Evolutionary conservation across 2,797 vertebrate species (phyloP).

Genomic region (Ataeniobius toweri): DNA sequence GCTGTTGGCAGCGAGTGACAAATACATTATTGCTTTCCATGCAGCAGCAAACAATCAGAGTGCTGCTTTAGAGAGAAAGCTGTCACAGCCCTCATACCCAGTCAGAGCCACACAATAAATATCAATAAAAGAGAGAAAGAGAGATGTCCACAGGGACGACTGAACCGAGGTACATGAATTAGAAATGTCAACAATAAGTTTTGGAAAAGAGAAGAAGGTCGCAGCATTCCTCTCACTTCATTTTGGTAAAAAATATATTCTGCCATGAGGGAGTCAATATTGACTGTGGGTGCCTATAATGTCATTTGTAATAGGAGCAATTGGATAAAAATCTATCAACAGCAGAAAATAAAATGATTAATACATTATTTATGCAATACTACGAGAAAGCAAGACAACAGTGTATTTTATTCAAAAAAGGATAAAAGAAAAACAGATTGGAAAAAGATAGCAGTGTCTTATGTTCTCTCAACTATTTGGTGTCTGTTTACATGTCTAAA

Average conservation of each 20-base stretch:
- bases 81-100: conserved; percentile 63
- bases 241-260: conserved; percentile 53
- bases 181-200: conserved; percentile 71
- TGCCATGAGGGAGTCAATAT: conserved; percentile 45
- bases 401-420: neutral
- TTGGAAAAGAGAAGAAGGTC: conserved; percentile 41
- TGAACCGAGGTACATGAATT: conserved; percentile 65
- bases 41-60: conserved; percentile 71
- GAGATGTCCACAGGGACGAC: conserved; percentile 64
- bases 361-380: neutral
- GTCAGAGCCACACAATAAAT: conserved; percentile 71
- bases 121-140: conserved; percentile 74
- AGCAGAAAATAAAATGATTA: neutral
- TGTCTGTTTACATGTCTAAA: neutral
- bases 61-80: conserved; percentile 70
- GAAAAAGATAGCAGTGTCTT: neutral
- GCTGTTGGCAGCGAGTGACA: conserved; percentile 72
- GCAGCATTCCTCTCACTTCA: conserved; percentile 42
- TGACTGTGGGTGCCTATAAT: conserved; percentile 33
- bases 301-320: conserved; percentile 36
- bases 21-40: conserved; percentile 74
- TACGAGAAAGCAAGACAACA: neutral
- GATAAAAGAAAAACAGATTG: neutral
- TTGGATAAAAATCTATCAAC: conserved; percentile 40
- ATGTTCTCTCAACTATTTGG: neutral